Percentiles rank a stretch among this genome's conserved stretches.
These are phyloP conservation scores for Xestia ashworthii DNA, from an alignment of 2,888 invertebrate species.

Conservation along the genomic window DNA sequence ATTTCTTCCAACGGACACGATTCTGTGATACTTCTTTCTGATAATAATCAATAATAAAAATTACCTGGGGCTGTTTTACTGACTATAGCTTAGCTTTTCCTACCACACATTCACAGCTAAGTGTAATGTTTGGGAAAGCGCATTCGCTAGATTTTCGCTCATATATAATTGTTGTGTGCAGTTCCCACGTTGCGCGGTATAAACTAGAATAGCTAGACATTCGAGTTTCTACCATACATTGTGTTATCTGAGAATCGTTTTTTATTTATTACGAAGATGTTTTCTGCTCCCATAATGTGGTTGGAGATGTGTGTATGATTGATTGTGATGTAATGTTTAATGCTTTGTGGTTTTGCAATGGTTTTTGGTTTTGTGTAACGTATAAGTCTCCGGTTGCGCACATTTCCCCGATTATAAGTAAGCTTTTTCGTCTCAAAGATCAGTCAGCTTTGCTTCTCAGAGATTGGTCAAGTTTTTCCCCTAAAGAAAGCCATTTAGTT, in stretches of 20 bases:
- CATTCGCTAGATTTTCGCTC: constrained; percentile 58
- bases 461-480: not conserved
- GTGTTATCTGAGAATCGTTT: constrained; percentile 51
- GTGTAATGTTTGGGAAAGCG: constrained; percentile 67
- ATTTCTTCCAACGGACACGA: too few species aligned
- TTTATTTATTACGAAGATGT: constrained; percentile 43
- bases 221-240: constrained; percentile 62
- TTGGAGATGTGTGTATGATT: constrained; percentile 38
- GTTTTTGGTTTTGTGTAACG: not conserved
- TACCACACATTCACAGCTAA: not conserved
- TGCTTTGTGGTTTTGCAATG: not conserved
- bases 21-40: not conserved
- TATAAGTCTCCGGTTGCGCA: not conserved
- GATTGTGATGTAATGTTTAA: constrained; percentile 36
- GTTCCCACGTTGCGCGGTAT: constrained; percentile 68
- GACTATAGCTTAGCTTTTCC: constrained; percentile 19
- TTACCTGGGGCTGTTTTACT: not conserved
- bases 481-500: not conserved
- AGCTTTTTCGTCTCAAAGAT: too few species aligned
- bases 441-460: not conserved
- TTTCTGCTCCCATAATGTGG: constrained; percentile 44
- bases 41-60: not conserved
- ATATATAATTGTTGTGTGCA: constrained; percentile 61
- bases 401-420: not conserved
- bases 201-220: constrained; percentile 58